Percentiles rank a stretch among this genome's conserved stretches.
phyloP scores from a whole-genome alignment of 2,888 invertebrate species.

The Caenorhabditis sinica region DNA sequence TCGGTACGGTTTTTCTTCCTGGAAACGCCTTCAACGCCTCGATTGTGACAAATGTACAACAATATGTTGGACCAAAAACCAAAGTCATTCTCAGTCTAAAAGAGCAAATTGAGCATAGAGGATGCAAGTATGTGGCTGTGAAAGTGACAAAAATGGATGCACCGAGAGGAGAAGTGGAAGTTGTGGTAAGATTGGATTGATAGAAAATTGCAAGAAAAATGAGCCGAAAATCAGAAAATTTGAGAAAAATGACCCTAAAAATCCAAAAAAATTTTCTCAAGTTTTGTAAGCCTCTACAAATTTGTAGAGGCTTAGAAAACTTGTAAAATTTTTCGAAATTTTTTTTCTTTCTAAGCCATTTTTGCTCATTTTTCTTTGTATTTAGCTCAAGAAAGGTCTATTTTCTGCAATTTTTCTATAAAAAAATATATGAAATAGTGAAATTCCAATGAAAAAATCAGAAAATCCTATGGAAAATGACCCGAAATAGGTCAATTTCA shows the following conservation, averaged over 20 bases:
- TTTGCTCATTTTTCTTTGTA: too few species aligned
- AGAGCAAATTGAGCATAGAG: constrained; percentile 37
- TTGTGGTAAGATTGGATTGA: neutral
- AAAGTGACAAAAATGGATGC: constrained; percentile 14
- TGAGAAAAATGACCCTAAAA: neutral
- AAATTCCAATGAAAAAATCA: too few species aligned
- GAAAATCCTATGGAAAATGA: too few species aligned
- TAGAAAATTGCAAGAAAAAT: neutral
- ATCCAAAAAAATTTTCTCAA: neutral
- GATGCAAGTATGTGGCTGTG: constrained; percentile 44
- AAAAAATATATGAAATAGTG: too few species aligned
- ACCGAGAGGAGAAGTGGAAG: neutral
- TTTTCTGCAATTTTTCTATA: too few species aligned
- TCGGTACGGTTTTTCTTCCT: constrained; percentile 54
- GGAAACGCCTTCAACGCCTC: constrained; percentile 52
- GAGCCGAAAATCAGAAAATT: neutral
- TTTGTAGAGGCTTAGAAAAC: too few species aligned
- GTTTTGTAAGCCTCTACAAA: neutral
- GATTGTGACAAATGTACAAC: constrained; percentile 5
- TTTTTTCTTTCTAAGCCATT: neutral
- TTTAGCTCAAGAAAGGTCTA: too few species aligned
- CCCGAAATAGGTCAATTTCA: neutral
- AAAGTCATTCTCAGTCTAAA: constrained; percentile 26
- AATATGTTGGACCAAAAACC: constrained; percentile 7
- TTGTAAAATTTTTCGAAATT: neutral